Base-by-base conservation (phyloP, 2,113 vertebrate genomes). In the Tylochromis polylepis region DNA sequence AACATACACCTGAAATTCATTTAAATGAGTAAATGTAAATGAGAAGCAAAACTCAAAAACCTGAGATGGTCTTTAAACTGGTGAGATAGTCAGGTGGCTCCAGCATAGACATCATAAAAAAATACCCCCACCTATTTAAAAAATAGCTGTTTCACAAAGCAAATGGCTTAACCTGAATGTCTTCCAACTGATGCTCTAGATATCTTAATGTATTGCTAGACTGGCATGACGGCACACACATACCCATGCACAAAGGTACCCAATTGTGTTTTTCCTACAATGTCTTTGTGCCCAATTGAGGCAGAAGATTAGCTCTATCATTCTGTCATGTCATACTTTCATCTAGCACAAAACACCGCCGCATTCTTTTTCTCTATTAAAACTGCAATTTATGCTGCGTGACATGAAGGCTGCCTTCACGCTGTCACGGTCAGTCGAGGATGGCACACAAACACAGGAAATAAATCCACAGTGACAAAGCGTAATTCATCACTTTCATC, bases 371-470 rank as follows among this genome's bases (percentile, higher is more conserved):
- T 85, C 58, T 87, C 83, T 56, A 18, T 51, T 90, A 51, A 22
- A 88, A 55, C 56, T 36, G 81, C 80, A 62, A 75, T 89, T 83
- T 92, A 65, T 88, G 67, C 82, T 80, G 62, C 18, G 56, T 88
- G 88, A 88, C 91, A 90, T 77, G 59, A 88, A 70, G 89, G 77
- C 91, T 86, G 91, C 83, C 60, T 91, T 93, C 88, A 86, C 91
- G 55, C 88, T 82, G 79, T 89, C 88, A 82, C 49, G 31, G 87
- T 92, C 90, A 75, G 72, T 89, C 51, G 85, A 86, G 87, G 80
- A 91, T 82, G 70, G 56, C 90, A 88, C 85, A 91, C 78, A 91
- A 88, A 92, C 80, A 85, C 91, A 85, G 90, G 90, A 92, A 90
- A 92, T 84, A 89, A 93, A 93, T 89, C 82, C 78, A 24, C 82